Conservation (phyloP, 2,888 invertebrate genomes). For the Hypomecis punctinalis region DNA sequence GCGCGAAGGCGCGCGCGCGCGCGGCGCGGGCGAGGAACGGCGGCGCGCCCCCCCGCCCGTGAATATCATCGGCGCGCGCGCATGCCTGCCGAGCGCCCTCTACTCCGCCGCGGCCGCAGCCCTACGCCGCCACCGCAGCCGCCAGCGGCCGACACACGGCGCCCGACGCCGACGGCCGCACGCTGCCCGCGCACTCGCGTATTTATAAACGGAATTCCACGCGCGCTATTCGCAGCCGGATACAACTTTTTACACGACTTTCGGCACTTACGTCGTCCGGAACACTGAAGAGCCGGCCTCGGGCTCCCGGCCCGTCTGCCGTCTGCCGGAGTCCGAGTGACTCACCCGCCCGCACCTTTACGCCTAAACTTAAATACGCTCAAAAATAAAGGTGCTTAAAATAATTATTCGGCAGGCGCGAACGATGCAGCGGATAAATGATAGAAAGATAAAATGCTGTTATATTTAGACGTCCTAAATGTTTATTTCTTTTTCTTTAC, state of each 20-base stretch:
- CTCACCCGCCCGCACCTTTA: slow-evolving; percentile 61
- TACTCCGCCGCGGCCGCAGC: slow-evolving; percentile 36
- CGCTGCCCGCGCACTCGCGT: slow-evolving; percentile 61
- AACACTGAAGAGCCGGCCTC: slow-evolving; percentile 77
- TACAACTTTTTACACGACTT: slow-evolving; percentile 85
- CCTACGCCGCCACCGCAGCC: slow-evolving; percentile 46
- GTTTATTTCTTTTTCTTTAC: slow-evolving; percentile 55
- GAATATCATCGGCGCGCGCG: slow-evolving; percentile 80
- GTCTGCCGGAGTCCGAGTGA: slow-evolving; percentile 75
- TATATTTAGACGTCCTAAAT: slow-evolving; percentile 62
- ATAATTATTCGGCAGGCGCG: slow-evolving; percentile 61
- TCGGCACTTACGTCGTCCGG: slow-evolving; percentile 82
- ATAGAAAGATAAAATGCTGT: slow-evolving; percentile 49
- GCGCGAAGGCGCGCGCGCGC: slow-evolving; percentile 58
- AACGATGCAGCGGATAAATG: slow-evolving; percentile 60
- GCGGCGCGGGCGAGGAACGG: slow-evolving; percentile 75
- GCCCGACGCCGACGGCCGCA: slow-evolving; percentile 46
- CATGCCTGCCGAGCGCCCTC: slow-evolving; percentile 51
- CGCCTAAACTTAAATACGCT: slow-evolving; percentile 56
- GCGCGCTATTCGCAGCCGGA: slow-evolving; percentile 78
- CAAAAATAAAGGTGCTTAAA: slow-evolving; percentile 63
- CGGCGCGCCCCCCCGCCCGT: slow-evolving; percentile 84
- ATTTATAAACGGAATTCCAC: slow-evolving; percentile 83
- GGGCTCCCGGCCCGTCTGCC: slow-evolving; percentile 73
- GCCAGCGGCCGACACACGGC: slow-evolving; percentile 41